These are phyloP conservation scores for Lymantria dispar DNA, from an alignment of 2,888 invertebrate genomes.

Conservation along the genomic window DNA sequence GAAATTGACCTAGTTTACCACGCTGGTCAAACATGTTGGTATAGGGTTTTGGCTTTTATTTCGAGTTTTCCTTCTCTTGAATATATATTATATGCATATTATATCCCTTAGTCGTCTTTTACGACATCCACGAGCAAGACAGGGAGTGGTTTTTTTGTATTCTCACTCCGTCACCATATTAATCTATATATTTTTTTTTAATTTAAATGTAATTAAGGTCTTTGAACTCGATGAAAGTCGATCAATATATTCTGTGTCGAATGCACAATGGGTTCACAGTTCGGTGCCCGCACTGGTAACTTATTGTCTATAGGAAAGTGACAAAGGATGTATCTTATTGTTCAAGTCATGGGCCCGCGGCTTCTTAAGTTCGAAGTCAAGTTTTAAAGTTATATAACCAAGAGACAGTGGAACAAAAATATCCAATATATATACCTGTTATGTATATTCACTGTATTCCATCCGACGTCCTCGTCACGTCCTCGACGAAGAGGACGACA, in stretches of 20 bases:
- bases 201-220: constrained; percentile 1
- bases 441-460: too few relatives aligned
- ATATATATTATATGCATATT: too few relatives aligned
- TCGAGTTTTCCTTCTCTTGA: too few relatives aligned
- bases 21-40: too few relatives aligned
- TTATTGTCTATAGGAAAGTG: constrained; percentile 26
- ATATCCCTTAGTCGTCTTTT: too few relatives aligned
- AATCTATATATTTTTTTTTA: background rate
- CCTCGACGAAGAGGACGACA: too few relatives aligned
- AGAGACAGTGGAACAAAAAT: background rate
- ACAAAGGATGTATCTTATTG: constrained; percentile 14
- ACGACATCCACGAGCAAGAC: too few relatives aligned
- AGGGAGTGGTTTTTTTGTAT: too few relatives aligned
- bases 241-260: constrained; percentile 17
- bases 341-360: constrained; percentile 10
- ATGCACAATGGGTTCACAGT: constrained; percentile 32
- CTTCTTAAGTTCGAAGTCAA: background rate
- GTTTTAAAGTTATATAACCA: background rate
- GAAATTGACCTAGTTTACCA: too few relatives aligned
- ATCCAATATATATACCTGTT: background rate
- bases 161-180: too few relatives aligned
- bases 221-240: constrained; percentile 9
- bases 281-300: constrained; percentile 16
- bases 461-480: too few relatives aligned
- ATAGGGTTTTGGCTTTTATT: too few relatives aligned